Evolutionary conservation across 2,888 invertebrate genomes (phyloP).

Genomic region (Andrena bicolor): DNA sequence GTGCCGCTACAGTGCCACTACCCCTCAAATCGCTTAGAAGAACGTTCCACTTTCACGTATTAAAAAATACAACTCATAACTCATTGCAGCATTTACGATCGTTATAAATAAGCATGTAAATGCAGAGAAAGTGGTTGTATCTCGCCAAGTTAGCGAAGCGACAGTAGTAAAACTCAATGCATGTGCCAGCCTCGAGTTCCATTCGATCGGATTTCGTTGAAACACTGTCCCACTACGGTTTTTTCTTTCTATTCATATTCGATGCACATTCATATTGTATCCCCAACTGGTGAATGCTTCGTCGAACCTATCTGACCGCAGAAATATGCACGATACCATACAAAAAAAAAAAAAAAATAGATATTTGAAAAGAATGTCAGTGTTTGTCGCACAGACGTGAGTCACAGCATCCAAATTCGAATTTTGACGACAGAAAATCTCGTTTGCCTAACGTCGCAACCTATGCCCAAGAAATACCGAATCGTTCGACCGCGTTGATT

Average conservation of each 20-base stretch:
- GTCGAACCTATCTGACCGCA: no score
- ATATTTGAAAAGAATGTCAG: no score
- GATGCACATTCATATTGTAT: no score
- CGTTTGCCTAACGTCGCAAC: background rate
- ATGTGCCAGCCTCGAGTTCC: conserved; percentile 4
- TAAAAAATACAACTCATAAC: background rate
- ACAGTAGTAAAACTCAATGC: background rate
- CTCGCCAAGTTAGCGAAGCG: background rate
- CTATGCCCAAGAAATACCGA: background rate
- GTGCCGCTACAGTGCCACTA: no score
- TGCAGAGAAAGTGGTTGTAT: background rate
- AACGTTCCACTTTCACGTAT: no score
- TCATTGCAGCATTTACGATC: background rate
- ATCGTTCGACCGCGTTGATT: conserved; percentile 29
- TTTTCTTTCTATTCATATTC: no score
- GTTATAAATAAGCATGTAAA: no score
- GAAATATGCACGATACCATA: no score
- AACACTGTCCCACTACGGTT: background rate
- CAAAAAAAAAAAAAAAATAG: no score
- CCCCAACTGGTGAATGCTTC: no score
- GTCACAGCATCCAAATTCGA: background rate
- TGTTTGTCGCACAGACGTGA: no score
- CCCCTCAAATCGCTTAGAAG: no score
- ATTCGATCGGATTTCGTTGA: background rate
- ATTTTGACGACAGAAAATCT: background rate